Evolutionary conservation across 37 sponge, comb jelly and placozoan genomes (phyloP), one percentile per base, ranked within the genome.

Genomic region (Tethya wilhelma): DNA sequence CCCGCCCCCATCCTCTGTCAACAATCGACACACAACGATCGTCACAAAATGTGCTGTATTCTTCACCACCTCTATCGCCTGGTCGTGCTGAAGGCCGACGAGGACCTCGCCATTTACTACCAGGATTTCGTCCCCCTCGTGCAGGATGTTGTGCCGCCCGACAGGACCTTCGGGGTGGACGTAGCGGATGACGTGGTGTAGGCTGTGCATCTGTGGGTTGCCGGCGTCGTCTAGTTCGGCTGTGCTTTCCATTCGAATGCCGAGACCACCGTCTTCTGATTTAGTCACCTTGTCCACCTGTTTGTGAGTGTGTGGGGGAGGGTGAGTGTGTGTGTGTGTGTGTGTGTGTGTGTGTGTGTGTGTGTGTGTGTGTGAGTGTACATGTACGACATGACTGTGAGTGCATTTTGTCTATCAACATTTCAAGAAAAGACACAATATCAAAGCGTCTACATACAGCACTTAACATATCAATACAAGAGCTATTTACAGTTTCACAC

Each of bases 111-210:
- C 81, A 42, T 93, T 87, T 1, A 85, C 80, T 71, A 76, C 71
- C 40, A 91, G 84, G 28, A 91, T 77, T 65, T 91, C 92, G 45
- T 91, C 92, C 22, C 84, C 88, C 20, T 59, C 79, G 42, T 64
- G 46, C 4, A 91, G 75, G 31, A 67, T 28, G 9, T 64, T 57
- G 2, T 83, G 78, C n/a, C 25, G 33, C 17, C 57, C 69, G 1
- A 83, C 78, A 31, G 88, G 84, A 2, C 92, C 92, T 19, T 58
- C 74, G 19, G 64, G 38, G 56, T 53, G 4, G 36, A 73, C 55
- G 57, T 69, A 49, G 19, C 70, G 76, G 20, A 85, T 79, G 17
- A 77, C 79, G 57, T 90, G 85, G 63, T 85, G 91, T 29, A 74
- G 33, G 39, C 72, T 28, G 7, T 84, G 9, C 11, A 38, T n/a